A percentile compares a stretch with the other conserved stretches of the same genome.
These are phyloP conservation scores for Pipra filicauda DNA, from an alignment of 2,113 vertebrate genomes.

Conservation along the genomic window DNA sequence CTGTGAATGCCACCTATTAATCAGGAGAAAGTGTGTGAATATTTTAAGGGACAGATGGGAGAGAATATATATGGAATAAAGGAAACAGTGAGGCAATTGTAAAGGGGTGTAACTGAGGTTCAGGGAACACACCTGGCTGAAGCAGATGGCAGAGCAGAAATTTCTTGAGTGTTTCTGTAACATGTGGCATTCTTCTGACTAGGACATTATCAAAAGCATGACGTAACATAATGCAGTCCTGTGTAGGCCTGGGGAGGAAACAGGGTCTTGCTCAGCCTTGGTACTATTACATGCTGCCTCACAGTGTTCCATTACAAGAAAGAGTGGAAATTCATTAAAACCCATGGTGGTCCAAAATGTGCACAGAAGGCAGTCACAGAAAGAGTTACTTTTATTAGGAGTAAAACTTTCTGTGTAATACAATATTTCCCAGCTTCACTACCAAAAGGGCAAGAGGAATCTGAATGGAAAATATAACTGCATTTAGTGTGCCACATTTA, in stretches of 20 bases:
- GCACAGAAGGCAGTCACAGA: constrained; percentile 54
- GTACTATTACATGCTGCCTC: not conserved
- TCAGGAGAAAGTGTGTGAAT: not conserved
- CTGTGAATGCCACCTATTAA: not conserved
- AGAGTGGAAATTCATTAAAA: constrained; percentile 63
- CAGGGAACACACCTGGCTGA: not conserved
- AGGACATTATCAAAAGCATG: not conserved
- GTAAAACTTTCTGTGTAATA: constrained; percentile 64
- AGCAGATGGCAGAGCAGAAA: not conserved
- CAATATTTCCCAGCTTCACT: constrained; percentile 60
- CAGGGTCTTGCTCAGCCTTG: not conserved
- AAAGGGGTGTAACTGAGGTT: not conserved
- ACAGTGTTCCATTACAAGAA: constrained; percentile 47
- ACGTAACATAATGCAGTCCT: not conserved
- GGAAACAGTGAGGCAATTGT: not conserved
- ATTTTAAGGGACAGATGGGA: not conserved
- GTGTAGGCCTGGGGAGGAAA: not conserved
- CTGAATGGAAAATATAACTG: constrained; percentile 58
- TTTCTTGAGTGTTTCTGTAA: not conserved
- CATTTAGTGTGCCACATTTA: not conserved
- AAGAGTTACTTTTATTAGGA: constrained; percentile 61
- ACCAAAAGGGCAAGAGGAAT: constrained; percentile 23
- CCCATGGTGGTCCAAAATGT: constrained; percentile 32
- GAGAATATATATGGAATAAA: not conserved
- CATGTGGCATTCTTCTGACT: not conserved